Conservation (phyloP, 2,113 vertebrate species). For the Theristicus caerulescens region DNA sequence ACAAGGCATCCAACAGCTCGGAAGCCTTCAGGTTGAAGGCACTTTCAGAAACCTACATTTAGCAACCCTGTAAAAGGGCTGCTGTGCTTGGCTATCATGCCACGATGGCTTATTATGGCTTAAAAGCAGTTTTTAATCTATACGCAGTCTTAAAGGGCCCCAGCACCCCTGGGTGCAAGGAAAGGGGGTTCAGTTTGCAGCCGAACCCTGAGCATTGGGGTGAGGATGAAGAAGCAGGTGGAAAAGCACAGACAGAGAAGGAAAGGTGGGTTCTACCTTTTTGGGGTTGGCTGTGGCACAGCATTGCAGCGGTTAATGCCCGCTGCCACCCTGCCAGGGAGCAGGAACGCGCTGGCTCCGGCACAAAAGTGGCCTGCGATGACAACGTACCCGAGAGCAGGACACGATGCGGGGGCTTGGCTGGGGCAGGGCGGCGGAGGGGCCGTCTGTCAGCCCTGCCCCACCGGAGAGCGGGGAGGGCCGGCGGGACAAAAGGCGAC, state of each 20-base stretch:
- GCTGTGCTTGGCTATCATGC: not conserved
- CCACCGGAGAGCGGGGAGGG: slow-evolving; percentile 71
- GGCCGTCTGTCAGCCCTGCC: slow-evolving; percentile 82
- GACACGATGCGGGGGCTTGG: not conserved
- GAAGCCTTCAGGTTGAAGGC: not conserved
- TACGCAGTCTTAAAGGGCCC: not conserved
- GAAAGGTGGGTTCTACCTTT: not conserved
- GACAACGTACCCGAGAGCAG: not conserved
- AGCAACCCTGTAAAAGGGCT: too few relatives aligned
- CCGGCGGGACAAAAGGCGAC: slow-evolving; percentile 87
- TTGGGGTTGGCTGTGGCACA: not conserved
- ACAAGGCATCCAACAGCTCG: not conserved
- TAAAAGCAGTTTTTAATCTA: not conserved
- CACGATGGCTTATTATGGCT: fast-evolving
- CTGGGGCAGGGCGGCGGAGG: not conserved
- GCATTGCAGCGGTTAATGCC: not conserved
- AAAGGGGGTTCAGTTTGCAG: not conserved
- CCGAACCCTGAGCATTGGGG: fast-evolving
- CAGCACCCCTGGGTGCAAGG: fast-evolving
- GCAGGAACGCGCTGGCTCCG: not conserved
- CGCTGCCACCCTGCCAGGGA: not conserved
- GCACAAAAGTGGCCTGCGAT: not conserved
- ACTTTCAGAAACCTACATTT: not conserved
- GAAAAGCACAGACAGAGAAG: not conserved
- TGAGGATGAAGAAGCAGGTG: not conserved